phyloP scores from a whole-genome alignment of 2,113 vertebrate genomes.

The Campylorhamphus procurvoides region DNA sequence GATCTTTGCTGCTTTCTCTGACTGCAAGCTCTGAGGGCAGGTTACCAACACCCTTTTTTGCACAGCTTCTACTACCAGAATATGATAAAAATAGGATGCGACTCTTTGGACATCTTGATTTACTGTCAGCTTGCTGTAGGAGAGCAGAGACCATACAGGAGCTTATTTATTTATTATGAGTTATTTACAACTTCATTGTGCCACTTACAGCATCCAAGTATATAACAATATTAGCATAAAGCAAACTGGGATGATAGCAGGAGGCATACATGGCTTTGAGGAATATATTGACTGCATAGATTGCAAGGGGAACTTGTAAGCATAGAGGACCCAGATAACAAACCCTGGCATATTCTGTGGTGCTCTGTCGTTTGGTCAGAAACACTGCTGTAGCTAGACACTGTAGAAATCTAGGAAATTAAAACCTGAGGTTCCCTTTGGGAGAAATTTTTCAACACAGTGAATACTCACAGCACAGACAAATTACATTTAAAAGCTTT shows the following conservation, averaged over 20 bases:
- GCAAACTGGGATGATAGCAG: background rate
- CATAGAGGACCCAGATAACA: background rate
- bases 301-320: background rate
- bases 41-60: background rate
- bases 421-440: background rate
- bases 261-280: background rate
- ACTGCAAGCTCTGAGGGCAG: background rate
- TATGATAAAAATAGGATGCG: background rate
- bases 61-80: background rate
- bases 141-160: background rate
- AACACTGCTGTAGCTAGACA: background rate
- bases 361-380: background rate
- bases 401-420: background rate
- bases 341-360: accelerated
- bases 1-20: background rate
- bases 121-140: background rate
- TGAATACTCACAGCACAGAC: background rate
- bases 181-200: background rate
- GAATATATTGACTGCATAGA: background rate
- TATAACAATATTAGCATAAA: accelerated
- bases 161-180: background rate
- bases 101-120: background rate
- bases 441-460: background rate
- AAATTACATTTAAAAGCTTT: background rate
- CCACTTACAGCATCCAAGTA: accelerated